Evolutionary conservation across 1,140 invertebrate species (phyloP), one percentile per base, ranked within the genome.

Genomic region (Drosophila cardini): DNA sequence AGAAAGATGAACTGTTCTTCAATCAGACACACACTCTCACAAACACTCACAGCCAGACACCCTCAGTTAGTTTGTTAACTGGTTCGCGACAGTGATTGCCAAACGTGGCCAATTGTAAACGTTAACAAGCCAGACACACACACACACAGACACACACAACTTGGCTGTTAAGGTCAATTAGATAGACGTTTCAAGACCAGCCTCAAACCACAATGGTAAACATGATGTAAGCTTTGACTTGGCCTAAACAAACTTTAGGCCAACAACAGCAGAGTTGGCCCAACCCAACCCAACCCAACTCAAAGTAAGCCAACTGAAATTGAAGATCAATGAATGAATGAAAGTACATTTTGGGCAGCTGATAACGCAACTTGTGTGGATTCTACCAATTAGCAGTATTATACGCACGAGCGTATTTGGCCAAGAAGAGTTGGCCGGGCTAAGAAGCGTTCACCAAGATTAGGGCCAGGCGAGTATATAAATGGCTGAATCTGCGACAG

Each of bases 251-350:
- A 80, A 84, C 67, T 11, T 18, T 15, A 9, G 16, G 10, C 9
- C n/a, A 26, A 55, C 30, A 32, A 26, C 58, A 76, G 46, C 56
- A 40, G 56, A 74, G 56, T 67, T 60, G 57, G 57, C 72, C 76
- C 65, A 72, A 74, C 80, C 81, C 80, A 80, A 73, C 38, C n/a
- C n/a, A n/a, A n/a, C n/a, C n/a, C n/a, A n/a, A n/a, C n/a, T n/a
- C n/a, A n/a, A n/a, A n/a, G 15, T 15, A 62, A 42, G 11, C 30
- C 58, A 50, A 62, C 7, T 30, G 6, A 18, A 36, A 36, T 50
- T n/a, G 34, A 16, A 55, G 34, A 53, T 69, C 34, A 36, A 82
- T 86, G 83, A 87, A 87, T 87, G 83, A 87, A 87, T 87, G 83
- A 87, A 87, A 87, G 83, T 83, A 77, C 57, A 75, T 61, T 74